A percentile compares a stretch with the other conserved stretches of the same genome.
Evolutionary conservation across 2,113 vertebrate species (phyloP).

Genomic region (Gadus macrocephalus): DNA sequence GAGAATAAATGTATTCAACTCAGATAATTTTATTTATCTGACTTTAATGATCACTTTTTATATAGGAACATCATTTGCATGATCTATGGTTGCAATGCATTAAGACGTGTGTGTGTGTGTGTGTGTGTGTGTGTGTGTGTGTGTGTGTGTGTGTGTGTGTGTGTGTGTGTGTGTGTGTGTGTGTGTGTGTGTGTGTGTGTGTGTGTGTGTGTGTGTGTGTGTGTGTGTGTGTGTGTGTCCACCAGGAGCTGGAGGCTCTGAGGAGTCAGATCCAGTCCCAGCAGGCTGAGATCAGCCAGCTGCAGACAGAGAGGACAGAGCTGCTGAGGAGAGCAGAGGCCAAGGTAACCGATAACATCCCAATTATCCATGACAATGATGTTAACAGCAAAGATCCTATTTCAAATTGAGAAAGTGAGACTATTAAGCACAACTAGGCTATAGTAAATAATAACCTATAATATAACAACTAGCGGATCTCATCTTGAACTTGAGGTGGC

Average conservation of each 20-base stretch:
- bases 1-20: no score
- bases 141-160: neutral
- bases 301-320: constrained; percentile 81
- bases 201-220: no score
- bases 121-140: no score
- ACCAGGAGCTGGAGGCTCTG: constrained; percentile 81
- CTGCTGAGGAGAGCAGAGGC: constrained; percentile 71
- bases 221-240: neutral
- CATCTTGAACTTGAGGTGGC: neutral
- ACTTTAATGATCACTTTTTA: no score
- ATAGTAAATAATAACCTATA: neutral
- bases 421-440: neutral
- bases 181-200: neutral
- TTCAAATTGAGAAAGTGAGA: no score
- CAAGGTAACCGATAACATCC: constrained; percentile 46
- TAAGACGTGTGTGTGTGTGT: no score
- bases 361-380: no score
- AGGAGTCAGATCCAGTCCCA: constrained; percentile 78
- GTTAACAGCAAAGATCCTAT: no score
- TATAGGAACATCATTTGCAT: no score
- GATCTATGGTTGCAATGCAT: no score
- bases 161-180: no score
- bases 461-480: neutral
- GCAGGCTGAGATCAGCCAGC: constrained; percentile 75
- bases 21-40: no score